Base-by-base conservation (phyloP, 2,113 vertebrate genomes). In the Rhinolophus ferrumequinum region DNA sequence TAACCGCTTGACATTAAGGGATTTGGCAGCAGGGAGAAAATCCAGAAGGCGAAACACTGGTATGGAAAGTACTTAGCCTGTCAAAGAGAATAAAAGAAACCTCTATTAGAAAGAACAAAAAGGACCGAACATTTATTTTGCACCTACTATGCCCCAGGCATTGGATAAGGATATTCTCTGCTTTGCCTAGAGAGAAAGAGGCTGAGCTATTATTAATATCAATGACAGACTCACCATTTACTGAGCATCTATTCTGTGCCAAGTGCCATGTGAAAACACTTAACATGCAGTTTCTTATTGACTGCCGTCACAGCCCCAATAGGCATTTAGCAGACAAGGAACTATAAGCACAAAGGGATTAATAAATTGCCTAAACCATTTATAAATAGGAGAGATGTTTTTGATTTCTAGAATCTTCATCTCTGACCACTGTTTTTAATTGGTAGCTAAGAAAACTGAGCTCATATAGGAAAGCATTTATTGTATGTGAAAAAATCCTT, bases 11-110 rank as follows among this genome's bases (percentile, higher is more conserved):
- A 87, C 85, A 12, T 97, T 96, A 95, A 93, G 83, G 90, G 52
- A 97, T 82, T 91, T 98, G 91, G 91, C 93, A 96, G 52, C 82
- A 96, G 64, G 91, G 90, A 95, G 64, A 95, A 93, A 93, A 88
- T 50, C 54, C 47, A 82, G 70, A 66, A 95, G 84, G 86, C 96
- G 47, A 58, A 41, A 56, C 75, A 90, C 62, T 41, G 69, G 84
- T 92, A 60, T 75, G 47, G 92, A 82, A 97, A 96, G 90, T 58
- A 90, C 73, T 72, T 95, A 94, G 35, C 58, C 54, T 92, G 81
- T 81, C 93, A 94, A 54, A n/a, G 41, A 47, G 80, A 96, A 87
- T 83, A 96, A 90, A 89, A 75, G 93, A 91, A 93, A 72, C 33
- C 73, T 91, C 64, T 82, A 14, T 92, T 30, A 93, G 80, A 80